A percentile compares a stretch with the other conserved stretches of the same genome.
phyloP scores from a whole-genome alignment of 1,140 invertebrate species.

The Ptiloglossa arizonensis region DNA sequence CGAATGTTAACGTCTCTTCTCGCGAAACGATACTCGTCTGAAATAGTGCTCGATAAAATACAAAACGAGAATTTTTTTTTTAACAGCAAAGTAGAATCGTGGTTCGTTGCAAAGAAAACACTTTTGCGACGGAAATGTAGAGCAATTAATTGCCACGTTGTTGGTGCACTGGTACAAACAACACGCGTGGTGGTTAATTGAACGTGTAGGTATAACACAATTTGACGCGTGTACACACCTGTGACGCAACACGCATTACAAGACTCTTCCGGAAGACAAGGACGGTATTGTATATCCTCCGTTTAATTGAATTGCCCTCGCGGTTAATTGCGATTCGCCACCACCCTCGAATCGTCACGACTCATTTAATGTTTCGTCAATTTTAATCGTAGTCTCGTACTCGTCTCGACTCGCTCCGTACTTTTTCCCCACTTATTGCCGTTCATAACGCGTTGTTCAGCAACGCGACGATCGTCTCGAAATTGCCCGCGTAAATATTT shows the following conservation, averaged over 20 bases:
- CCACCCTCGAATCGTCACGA: not conserved
- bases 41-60: no score
- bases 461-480: no score
- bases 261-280: slow-evolving; percentile 56
- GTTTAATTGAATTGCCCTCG: slow-evolving; percentile 60
- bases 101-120: not conserved
- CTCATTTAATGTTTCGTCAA: not conserved
- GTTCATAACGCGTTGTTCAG: no score
- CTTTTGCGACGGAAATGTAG: slow-evolving; percentile 11
- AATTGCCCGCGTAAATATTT: no score
- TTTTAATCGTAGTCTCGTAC: not conserved
- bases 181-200: slow-evolving; percentile 28
- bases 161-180: not conserved
- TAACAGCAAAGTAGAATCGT: no score
- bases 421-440: no score
- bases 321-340: slow-evolving; percentile 36
- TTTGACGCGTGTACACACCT: slow-evolving; percentile 20
- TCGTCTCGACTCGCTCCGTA: no score
- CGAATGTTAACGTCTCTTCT: no score
- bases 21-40: no score
- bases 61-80: no score
- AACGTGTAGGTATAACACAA: slow-evolving; percentile 7
- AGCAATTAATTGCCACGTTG: slow-evolving; percentile 13
- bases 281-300: slow-evolving; percentile 27
- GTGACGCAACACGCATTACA: slow-evolving; percentile 45